Base-by-base conservation (phyloP, 1,140 invertebrate genomes). In the Neodiprion fabricii region DNA sequence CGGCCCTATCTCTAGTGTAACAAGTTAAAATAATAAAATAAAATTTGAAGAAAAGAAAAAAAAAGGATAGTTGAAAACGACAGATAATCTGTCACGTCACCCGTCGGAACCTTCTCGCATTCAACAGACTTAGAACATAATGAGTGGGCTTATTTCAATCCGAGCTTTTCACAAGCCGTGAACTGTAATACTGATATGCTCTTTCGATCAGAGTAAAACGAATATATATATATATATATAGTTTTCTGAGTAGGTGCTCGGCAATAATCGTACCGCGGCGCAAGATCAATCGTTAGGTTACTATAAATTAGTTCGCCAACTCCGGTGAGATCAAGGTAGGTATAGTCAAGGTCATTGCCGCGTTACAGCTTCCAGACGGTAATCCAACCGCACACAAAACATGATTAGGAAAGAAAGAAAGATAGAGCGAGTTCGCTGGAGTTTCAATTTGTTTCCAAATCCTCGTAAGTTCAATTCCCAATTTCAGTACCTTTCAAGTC, bases 261-360 rank as follows among this genome's bases (percentile, higher is more conserved):
- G 9, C 53, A 61, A 17, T 9, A 17, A 61, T 14, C 53, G 53
- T 8, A 61, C 53, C 53, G 53, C 53, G 53, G 53, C 53, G 11
- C 3, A 61, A 61, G n/a, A 61, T 61, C 53, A 61, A 61, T 61
- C 53, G n/a, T 17, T 9, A 61, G 4, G 53, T 61, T 9, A 9
- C 4, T 61, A 61, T 61, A 61, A 61, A 61, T 61, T 61, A 17
- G 53, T 61, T 61, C 53, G 53, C 53, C 53, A 61, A 61, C 53
- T 9, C 9, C 9, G 53, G 4, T 40, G 28, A 40, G 28, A 40
- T 61, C 53, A 61, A 61, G 11, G 53, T 12, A 40, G 28, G 5
- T 40, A 40, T 12, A 61, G 53, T 14, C 53, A 61, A 61, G 53
- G 53, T 61, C 53, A 61, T 61, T 61, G 53, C 5, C n/a, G 7